These are phyloP conservation scores for Heterocephalus glaber DNA, from an alignment of 2,113 vertebrate genomes.

Conservation along the genomic window DNA sequence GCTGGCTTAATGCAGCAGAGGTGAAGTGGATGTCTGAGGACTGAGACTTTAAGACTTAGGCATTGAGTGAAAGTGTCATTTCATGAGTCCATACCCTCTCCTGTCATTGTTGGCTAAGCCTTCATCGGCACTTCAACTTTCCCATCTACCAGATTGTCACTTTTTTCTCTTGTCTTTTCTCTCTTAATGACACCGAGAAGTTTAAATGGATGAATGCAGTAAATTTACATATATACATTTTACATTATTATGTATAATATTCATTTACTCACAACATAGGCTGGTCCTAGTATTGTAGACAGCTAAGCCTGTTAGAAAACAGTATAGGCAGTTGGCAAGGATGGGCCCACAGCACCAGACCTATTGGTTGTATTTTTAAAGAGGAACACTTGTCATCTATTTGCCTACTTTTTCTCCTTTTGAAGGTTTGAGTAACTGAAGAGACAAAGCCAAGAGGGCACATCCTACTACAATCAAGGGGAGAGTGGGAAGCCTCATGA, in stretches of 20 bases:
- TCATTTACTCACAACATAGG: neutral
- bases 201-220: neutral
- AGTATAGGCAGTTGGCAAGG: too few species aligned
- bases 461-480: neutral
- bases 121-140: neutral
- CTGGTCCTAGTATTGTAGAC: neutral
- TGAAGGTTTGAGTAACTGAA: neutral
- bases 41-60: neutral
- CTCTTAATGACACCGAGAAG: neutral
- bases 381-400: neutral
- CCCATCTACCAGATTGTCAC: neutral
- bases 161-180: neutral
- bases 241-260: neutral
- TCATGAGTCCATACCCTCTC: constrained; percentile 9
- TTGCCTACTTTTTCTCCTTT: constrained; percentile 30
- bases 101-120: constrained; percentile 28
- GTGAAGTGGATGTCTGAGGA: neutral
- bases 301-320: too few species aligned
- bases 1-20: neutral
- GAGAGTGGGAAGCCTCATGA: neutral
- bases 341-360: too few species aligned
- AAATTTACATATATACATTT: neutral
- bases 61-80: neutral
- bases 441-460: neutral
- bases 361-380: neutral